Percentiles rank a stretch among this genome's conserved stretches.
Evolutionary conservation across 2,797 vertebrate genomes (phyloP).

Genomic region (Hylomyscus alleni): DNA sequence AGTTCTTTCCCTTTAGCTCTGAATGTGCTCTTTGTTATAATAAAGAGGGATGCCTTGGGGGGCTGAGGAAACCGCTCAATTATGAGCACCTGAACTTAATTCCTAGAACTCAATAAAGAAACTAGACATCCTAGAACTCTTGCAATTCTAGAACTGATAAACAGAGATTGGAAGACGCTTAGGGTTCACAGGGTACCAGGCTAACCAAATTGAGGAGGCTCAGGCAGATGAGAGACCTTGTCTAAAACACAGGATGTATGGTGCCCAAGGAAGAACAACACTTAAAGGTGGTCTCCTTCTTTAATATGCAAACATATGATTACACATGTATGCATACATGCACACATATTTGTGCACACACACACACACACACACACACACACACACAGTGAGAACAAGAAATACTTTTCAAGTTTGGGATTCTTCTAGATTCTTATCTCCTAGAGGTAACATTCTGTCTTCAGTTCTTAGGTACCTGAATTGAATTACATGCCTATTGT

Average conservation of each 20-base stretch:
- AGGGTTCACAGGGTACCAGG: not conserved
- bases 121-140: not conserved
- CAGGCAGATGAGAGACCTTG: not conserved
- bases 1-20: not conserved
- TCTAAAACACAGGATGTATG: not conserved
- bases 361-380: not conserved
- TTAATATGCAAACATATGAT: not conserved
- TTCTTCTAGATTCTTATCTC: not conserved
- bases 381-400: not conserved
- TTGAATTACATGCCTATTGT: not conserved
- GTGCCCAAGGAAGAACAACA: not conserved
- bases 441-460: not conserved
- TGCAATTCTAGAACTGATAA: not conserved
- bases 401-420: not conserved
- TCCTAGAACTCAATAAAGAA: not conserved
- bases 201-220: not conserved
- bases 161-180: too few relatives aligned
- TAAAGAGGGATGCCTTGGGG: not conserved
- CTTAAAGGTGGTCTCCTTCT: not conserved
- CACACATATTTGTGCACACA: not conserved
- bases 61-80: not conserved
- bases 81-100: not conserved
- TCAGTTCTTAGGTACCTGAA: not conserved
- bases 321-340: too few relatives aligned
- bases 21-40: not conserved